Evolutionary conservation across 1,140 invertebrate species (phyloP).

Genomic region (Branchinecta lindahli): DNA sequence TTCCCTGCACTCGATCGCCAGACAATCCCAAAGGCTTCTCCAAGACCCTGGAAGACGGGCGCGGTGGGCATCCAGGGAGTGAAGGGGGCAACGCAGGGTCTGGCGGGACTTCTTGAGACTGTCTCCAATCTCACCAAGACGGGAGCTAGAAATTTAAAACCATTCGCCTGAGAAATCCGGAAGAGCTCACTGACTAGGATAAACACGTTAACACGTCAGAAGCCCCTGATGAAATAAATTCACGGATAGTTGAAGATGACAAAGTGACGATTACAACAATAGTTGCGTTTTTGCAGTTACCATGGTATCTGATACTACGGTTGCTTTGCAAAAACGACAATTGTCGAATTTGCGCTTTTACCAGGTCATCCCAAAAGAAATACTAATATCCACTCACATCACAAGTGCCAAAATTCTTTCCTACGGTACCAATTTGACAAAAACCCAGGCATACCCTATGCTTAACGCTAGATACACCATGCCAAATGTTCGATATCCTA

Average conservation of each 20-base stretch:
- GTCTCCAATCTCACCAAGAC: conserved; percentile 40
- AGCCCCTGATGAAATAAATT: conserved; percentile 17
- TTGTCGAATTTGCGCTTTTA: no score
- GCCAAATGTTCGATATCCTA: no score
- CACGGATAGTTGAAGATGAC: conserved; percentile 13
- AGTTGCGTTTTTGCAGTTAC: no score
- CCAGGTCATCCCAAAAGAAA: no score
- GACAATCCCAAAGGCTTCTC: conserved; percentile 58
- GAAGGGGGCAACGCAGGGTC: conserved; percentile 63
- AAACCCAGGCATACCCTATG: no score
- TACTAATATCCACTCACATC: no score
- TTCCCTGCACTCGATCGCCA: conserved; percentile 63
- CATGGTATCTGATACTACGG: no score
- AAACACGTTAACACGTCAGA: not conserved
- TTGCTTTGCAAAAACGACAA: no score
- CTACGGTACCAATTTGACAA: no score
- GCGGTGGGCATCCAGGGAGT: conserved; percentile 70
- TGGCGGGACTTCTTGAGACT: conserved; percentile 70
- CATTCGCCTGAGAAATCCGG: conserved; percentile 3
- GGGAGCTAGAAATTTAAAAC: conserved; percentile 11
- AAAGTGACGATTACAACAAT: conserved; percentile 15
- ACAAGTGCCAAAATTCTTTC: no score
- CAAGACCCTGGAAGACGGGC: conserved; percentile 40
- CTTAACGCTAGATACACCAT: no score
- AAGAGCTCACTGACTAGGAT: conserved; percentile 16